phyloP scores from a whole-genome alignment of 2,797 vertebrate genomes.

The Sternarchorhynchus goeldii region DNA sequence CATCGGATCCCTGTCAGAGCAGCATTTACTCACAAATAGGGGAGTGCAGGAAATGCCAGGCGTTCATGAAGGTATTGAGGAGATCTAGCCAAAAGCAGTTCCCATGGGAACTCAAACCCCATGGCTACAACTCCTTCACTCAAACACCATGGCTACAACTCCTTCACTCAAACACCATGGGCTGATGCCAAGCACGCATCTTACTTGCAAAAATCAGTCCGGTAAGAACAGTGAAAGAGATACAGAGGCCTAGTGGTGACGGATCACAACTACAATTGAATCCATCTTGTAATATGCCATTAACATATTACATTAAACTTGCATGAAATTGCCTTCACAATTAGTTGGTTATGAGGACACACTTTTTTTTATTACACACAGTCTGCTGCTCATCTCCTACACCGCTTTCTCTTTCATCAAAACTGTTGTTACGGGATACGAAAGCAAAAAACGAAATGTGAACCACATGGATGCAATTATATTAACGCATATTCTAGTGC shows the following conservation, averaged over 20 bases:
- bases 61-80: conserved; percentile 27
- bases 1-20: conserved; percentile 26
- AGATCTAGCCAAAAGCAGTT: conserved; percentile 24
- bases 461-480: conserved; percentile 58
- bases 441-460: conserved; percentile 44
- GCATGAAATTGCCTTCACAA: neutral
- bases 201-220: neutral
- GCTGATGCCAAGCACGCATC: conserved; percentile 1
- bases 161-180: conserved; percentile 10
- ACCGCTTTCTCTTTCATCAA: conserved; percentile 9
- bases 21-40: conserved; percentile 23
- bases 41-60: conserved; percentile 43
- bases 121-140: neutral
- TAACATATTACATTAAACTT: no score
- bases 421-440: conserved; percentile 17
- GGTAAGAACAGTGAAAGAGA: no score
- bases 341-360: neutral
- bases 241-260: no score
- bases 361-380: neutral
- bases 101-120: conserved; percentile 16
- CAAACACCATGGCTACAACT: conserved; percentile 9
- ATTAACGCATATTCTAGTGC: conserved; percentile 45
- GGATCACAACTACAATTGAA: no score
- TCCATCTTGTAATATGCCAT: no score
- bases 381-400: neutral